These are phyloP conservation scores for Cavia porcellus DNA, from an alignment of 2,113 vertebrate species.

Conservation along the genomic window DNA sequence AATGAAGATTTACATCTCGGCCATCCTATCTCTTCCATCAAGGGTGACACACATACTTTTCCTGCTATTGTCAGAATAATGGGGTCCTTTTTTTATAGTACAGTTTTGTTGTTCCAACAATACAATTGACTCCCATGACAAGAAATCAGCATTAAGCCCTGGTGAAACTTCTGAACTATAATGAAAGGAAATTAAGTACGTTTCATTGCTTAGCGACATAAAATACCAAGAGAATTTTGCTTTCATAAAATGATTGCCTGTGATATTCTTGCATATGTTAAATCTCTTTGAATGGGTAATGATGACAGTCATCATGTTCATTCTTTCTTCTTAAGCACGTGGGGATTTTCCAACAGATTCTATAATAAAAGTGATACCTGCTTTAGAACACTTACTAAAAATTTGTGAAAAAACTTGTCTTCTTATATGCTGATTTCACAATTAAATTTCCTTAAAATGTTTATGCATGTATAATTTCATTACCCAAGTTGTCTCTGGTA, in stretches of 20 bases:
- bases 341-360: conserved; percentile 58
- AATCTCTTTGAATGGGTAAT: conserved; percentile 78
- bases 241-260: conserved; percentile 69
- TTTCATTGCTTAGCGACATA: conserved; percentile 79
- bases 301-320: conserved; percentile 72
- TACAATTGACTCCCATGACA: conserved; percentile 71
- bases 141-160: conserved; percentile 82
- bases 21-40: conserved; percentile 66
- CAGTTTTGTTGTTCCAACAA: conserved; percentile 82
- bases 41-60: conserved; percentile 42
- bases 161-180: conserved; percentile 79
- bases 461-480: background rate
- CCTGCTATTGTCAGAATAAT: conserved; percentile 70
- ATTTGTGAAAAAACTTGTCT: background rate
- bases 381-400: conserved; percentile 11
- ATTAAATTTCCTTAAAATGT: background rate
- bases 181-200: conserved; percentile 84
- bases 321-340: conserved; percentile 60
- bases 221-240: conserved; percentile 75
- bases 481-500: background rate
- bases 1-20: conserved; percentile 76
- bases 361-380: conserved; percentile 60
- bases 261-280: conserved; percentile 69
- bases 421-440: background rate
- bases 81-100: conserved; percentile 7